Percentiles rank a stretch among this genome's conserved stretches.
These are phyloP conservation scores for Channallabes apus DNA, from an alignment of 2,797 vertebrate species.

Conservation along the genomic window DNA sequence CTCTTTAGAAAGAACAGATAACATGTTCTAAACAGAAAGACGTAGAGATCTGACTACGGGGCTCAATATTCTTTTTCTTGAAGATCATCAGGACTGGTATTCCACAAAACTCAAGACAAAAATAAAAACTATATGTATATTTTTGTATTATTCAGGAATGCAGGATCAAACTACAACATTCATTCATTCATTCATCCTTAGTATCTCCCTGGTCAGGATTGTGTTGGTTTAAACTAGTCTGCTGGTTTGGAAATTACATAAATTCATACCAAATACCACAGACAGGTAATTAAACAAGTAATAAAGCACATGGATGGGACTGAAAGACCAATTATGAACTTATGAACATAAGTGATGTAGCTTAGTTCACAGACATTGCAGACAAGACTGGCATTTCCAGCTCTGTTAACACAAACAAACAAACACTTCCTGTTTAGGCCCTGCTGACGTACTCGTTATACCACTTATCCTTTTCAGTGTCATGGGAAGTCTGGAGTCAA, in stretches of 20 bases:
- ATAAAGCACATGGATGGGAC: background rate
- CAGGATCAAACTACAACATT: background rate
- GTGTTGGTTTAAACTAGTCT: background rate
- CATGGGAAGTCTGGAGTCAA: too few species aligned
- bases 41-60: background rate
- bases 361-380: background rate
- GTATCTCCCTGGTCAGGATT: background rate
- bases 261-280: background rate
- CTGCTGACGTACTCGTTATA: too few species aligned
- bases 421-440: background rate
- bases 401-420: background rate
- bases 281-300: background rate
- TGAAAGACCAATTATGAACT: background rate
- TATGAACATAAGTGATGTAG: background rate
- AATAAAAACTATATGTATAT: background rate
- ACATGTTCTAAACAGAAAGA: conserved; percentile 1
- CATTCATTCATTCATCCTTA: conserved; percentile 4
- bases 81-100: background rate
- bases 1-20: background rate
- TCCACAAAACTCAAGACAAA: conserved; percentile 1
- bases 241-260: background rate
- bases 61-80: background rate
- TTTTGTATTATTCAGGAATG: background rate
- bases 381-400: background rate
- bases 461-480: too few species aligned